A percentile compares a stretch with the other conserved stretches of the same genome.
Conservation (phyloP, 2,113 vertebrate species). For the Coturnix japonica region DNA sequence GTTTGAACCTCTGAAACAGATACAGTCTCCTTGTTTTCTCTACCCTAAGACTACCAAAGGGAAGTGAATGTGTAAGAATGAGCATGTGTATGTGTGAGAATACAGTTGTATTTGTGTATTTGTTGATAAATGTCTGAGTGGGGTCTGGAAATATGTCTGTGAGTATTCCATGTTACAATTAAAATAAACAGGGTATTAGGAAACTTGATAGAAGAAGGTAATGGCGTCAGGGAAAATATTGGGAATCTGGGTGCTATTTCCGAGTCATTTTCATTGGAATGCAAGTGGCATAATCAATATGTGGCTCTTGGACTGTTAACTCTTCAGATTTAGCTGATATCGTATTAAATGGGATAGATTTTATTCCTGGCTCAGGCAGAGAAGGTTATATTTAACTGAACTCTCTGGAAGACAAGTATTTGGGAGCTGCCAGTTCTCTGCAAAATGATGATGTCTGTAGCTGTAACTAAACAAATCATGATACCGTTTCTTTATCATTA, state of each 20-base stretch:
- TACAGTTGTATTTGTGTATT: background rate
- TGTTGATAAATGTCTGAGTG: background rate
- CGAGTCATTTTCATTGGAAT: background rate
- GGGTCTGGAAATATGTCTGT: background rate
- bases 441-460: background rate
- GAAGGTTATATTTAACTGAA: slow-evolving; percentile 37
- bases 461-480: background rate
- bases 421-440: background rate
- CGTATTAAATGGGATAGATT: slow-evolving; percentile 39
- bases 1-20: background rate
- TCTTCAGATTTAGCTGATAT: slow-evolving; percentile 47
- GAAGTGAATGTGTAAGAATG: background rate
- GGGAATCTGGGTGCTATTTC: background rate
- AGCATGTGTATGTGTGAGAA: background rate
- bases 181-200: background rate
- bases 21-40: background rate
- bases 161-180: background rate
- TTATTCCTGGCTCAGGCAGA: background rate
- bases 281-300: slow-evolving; percentile 47
- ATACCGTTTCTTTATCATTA: background rate
- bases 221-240: slow-evolving; percentile 16
- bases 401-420: slow-evolving; percentile 27
- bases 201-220: background rate
- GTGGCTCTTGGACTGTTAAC: slow-evolving; percentile 42
- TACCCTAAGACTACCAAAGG: background rate